These are phyloP conservation scores for Pampus argenteus DNA, from an alignment of 2,797 vertebrate genomes.

Conservation along the genomic window DNA sequence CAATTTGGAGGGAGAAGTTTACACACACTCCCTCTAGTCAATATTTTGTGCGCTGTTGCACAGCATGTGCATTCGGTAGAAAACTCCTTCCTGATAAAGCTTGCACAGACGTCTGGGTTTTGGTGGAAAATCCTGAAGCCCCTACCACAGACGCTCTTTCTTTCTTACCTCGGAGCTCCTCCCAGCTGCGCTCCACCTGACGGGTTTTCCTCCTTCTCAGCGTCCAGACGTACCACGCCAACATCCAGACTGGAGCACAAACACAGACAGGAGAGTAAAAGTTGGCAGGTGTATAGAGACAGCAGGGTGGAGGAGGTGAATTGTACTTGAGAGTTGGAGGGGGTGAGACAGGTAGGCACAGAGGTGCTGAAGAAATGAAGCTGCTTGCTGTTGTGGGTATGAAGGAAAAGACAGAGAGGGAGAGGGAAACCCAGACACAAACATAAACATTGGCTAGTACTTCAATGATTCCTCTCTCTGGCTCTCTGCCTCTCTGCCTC, in stretches of 20 bases:
- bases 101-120: conserved; percentile 76
- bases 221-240: conserved; percentile 63
- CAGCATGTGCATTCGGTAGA: conserved; percentile 37
- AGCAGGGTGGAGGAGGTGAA: conserved; percentile 35
- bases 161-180: conserved; percentile 53
- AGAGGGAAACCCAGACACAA: conserved; percentile 79
- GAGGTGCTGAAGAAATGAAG: conserved; percentile 43
- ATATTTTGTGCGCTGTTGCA: conserved; percentile 29
- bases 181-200: conserved; percentile 73
- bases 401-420: conserved; percentile 49
- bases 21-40: conserved; percentile 14
- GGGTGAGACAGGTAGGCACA: conserved; percentile 32
- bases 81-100: conserved; percentile 73
- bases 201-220: conserved; percentile 66
- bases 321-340: conserved; percentile 41
- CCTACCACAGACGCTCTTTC: conserved; percentile 71
- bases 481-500: conserved; percentile 35
- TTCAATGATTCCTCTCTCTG: conserved; percentile 77
- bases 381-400: conserved; percentile 70
- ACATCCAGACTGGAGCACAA: conserved; percentile 78
- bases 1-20: neutral
- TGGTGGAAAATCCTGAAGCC: conserved; percentile 62
- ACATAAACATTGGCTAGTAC: conserved; percentile 80
- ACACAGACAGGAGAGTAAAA: conserved; percentile 62
- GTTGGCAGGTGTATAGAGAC: conserved; percentile 75